Conservation (phyloP, 2,113 vertebrate genomes). For the Thalassarche chlororhynchos region DNA sequence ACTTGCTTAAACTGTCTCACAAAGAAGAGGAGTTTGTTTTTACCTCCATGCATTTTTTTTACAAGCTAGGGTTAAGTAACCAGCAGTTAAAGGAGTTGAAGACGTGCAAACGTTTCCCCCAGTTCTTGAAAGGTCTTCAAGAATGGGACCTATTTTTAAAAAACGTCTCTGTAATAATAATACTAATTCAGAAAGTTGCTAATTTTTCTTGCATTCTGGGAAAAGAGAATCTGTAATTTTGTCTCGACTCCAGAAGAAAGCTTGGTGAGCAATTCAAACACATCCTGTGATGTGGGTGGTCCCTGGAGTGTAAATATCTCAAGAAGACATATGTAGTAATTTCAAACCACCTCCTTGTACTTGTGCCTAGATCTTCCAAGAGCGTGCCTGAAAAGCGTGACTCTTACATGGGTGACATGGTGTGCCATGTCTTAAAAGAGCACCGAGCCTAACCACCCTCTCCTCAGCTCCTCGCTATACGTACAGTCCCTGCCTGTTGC, state of each 20-base stretch:
- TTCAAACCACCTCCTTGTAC: neutral
- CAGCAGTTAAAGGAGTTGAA: neutral
- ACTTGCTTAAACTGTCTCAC: neutral
- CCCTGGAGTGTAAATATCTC: neutral
- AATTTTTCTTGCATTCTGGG: neutral
- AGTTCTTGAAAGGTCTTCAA: neutral
- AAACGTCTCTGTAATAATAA: neutral
- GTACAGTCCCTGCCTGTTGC: neutral
- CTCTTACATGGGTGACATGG: neutral
- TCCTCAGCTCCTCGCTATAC: neutral
- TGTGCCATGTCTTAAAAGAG: neutral
- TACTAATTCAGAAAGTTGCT: neutral
- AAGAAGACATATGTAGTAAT: constrained; percentile 36
- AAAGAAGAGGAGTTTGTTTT: neutral
- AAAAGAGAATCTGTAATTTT: constrained; percentile 13
- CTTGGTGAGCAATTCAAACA: constrained; percentile 44
- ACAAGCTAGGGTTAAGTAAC: neutral
- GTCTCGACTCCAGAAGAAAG: neutral
- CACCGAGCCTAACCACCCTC: neutral
- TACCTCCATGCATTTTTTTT: neutral
- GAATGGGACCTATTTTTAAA: neutral
- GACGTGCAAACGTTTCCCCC: neutral
- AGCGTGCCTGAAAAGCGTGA: constrained; percentile 22
- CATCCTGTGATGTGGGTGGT: constrained; percentile 47
- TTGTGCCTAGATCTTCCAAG: constrained; percentile 2